Conservation (phyloP, 2,113 vertebrate genomes). For the Stictonetta naevosa region DNA sequence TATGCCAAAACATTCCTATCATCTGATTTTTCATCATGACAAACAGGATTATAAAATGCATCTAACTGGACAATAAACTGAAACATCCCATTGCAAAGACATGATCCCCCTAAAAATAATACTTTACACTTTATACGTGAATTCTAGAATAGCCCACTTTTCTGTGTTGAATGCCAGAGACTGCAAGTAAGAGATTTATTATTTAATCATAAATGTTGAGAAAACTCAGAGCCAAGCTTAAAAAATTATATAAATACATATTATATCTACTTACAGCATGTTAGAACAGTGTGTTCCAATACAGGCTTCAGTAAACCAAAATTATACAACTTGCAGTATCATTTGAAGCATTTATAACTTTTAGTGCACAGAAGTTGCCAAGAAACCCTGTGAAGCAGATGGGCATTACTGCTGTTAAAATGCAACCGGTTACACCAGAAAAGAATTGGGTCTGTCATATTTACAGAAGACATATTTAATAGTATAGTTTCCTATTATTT, state of each 20-base stretch:
- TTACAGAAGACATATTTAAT: neutral
- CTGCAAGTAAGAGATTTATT: neutral
- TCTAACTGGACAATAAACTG: neutral
- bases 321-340: conserved; percentile 37
- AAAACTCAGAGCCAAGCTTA: neutral
- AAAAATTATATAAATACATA: neutral
- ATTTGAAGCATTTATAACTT: conserved; percentile 43
- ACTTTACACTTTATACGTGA: neutral
- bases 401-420: conserved; percentile 53
- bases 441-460: neutral
- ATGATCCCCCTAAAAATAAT: neutral
- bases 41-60: neutral
- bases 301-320: conserved; percentile 2
- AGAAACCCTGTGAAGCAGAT: conserved; percentile 60
- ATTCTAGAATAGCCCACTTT: neutral
- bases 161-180: neutral
- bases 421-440: conserved; percentile 1
- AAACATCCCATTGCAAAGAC: neutral
- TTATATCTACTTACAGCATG: conserved; percentile 3
- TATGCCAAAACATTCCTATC: accelerated
- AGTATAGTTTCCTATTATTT: neutral
- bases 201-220: conserved; percentile 50
- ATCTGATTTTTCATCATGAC: neutral
- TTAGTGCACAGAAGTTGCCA: conserved; percentile 39
- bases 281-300: conserved; percentile 56